Base-by-base conservation (phyloP, 2,888 invertebrate species). In the Apamea crenata region DNA sequence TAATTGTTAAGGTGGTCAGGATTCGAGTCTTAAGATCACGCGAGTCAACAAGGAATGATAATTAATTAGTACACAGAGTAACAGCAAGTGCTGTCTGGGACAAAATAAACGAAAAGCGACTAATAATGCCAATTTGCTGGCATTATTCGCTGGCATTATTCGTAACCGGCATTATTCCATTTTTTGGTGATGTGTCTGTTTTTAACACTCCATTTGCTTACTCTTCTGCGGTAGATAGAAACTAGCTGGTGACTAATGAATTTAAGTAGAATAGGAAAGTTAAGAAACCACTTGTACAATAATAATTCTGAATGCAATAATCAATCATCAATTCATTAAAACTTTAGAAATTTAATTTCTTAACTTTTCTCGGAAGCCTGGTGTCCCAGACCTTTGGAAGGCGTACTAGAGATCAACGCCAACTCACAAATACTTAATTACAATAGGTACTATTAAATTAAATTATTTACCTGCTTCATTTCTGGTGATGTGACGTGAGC, bases 401-500 rank as follows among this genome's bases (percentile, higher is more conserved):
- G 4, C 1, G 12, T 56, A 56, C 12, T 10, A 25, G n/a, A 12
- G 12, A 12, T 5, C 25, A 10, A 56, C 12, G 3, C 56, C 56
- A 59, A 25, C n/a, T 59, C n/a, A 4, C 5, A 59, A 12, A n/a
- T n/a, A 59, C 40, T 53, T 40, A 40, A 32, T 44, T 44, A 40
- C 5, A 18, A 18, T 36, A n/a, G n/a, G n/a, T n/a, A 44, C 8
- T 56, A 70, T 16, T 44, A n/a, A n/a, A 53, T 73, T 7, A 29
- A 59, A 67, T 65, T 59, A 86, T 87, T 95, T 96, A 97, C 97
- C 97, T 97, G 97, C 95, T 97, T 97, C 97, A 97, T 97, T 94
- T 97, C 97, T 93, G 97, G 96, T 91, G 96, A 93, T 87, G 96
- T 91, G 92, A 95, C 93, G 95, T 97, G 97, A 93, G 95, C 97